Conservation (phyloP, 2,113 vertebrate species). For the Thomomys bottae region DNA sequence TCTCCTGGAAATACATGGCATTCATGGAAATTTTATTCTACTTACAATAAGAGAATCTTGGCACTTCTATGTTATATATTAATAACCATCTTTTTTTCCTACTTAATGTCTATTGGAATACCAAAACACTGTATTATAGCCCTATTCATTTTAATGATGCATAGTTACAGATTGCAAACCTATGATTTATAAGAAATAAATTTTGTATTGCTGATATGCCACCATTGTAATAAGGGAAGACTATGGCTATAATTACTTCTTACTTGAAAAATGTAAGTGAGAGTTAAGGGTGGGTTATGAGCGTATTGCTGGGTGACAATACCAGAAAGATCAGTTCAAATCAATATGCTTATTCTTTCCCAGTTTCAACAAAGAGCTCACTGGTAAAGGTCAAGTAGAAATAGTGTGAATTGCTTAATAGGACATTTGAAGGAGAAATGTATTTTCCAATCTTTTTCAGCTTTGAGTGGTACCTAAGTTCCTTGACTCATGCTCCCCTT, state of each 20-base stretch:
- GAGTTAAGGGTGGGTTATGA: no score
- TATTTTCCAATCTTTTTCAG: not conserved
- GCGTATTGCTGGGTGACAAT: not conserved
- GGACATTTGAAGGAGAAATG: accelerated
- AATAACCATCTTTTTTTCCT: not conserved
- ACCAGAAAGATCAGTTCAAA: not conserved
- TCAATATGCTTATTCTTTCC: not conserved
- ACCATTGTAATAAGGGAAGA: not conserved
- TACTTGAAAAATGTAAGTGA: not conserved
- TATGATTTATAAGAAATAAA: not conserved
- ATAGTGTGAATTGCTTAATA: not conserved
- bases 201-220: not conserved
- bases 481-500: not conserved
- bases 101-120: not conserved
- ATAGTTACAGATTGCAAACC: not conserved
- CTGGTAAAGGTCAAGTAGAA: not conserved
- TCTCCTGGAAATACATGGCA: not conserved
- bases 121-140: not conserved
- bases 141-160: not conserved
- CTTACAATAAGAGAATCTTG: not conserved
- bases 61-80: slow-evolving; percentile 6
- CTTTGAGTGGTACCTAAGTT: not conserved
- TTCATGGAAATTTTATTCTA: slow-evolving; percentile 46
- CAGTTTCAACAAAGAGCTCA: not conserved
- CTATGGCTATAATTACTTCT: accelerated